phyloP scores from a whole-genome alignment of 2,888 invertebrate species.

The Pammene aurita region DNA sequence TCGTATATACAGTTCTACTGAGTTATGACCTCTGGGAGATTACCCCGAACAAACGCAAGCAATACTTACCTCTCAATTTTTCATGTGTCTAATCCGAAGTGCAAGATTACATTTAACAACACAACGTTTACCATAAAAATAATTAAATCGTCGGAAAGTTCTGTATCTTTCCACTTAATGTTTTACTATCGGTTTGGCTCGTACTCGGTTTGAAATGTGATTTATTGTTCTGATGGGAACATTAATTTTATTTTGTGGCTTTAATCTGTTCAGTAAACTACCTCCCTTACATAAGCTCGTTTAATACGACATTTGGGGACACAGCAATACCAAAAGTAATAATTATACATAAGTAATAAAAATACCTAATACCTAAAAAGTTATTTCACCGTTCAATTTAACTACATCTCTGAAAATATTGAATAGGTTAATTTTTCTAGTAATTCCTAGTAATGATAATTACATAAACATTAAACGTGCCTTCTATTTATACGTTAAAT shows the following conservation, averaged over 20 bases:
- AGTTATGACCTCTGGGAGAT: neutral
- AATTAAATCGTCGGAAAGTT: slow-evolving; percentile 27
- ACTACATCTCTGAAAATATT: no score
- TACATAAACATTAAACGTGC: no score
- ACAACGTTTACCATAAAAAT: slow-evolving; percentile 8
- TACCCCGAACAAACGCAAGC: neutral
- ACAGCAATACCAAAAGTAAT: no score
- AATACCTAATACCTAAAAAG: no score
- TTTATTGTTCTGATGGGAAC: slow-evolving; percentile 34
- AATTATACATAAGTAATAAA: no score
- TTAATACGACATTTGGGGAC: neutral
- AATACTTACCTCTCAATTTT: neutral
- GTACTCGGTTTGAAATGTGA: slow-evolving; percentile 24
- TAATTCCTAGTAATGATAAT: no score
- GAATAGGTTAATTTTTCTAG: no score
- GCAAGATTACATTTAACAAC: neutral
- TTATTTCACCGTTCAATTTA: no score
- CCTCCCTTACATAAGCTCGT: slow-evolving; percentile 1
- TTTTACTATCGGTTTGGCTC: slow-evolving; percentile 31
- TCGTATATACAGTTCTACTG: no score
- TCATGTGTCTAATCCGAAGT: neutral
- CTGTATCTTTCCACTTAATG: slow-evolving; percentile 20
- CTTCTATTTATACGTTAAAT: no score
- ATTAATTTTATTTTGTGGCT: slow-evolving; percentile 36
- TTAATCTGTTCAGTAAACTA: slow-evolving; percentile 30